A percentile compares a stretch with the other conserved stretches of the same genome.
phyloP scores from a whole-genome alignment of 2,797 vertebrate genomes.

The Danionella dracula region DNA sequence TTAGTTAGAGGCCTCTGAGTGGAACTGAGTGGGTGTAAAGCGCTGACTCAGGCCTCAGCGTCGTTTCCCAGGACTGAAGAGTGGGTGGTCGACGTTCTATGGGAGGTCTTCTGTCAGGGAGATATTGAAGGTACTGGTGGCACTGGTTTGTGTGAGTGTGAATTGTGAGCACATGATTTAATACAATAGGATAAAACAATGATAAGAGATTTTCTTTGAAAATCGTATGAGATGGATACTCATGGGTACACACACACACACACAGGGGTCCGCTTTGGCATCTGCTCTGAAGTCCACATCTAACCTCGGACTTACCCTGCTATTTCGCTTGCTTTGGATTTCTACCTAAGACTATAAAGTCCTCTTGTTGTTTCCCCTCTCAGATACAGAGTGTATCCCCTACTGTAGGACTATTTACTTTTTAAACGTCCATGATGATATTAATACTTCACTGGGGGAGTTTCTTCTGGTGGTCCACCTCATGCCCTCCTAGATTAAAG shows the following conservation, averaged over 20 bases:
- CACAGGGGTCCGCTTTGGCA: slow-evolving; percentile 22
- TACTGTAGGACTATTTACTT: slow-evolving; percentile 9
- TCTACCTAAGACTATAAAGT: slow-evolving; percentile 23
- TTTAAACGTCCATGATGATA: slow-evolving; percentile 60
- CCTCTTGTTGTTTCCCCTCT: slow-evolving; percentile 1
- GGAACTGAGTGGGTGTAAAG: neutral
- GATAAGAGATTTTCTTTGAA: no score
- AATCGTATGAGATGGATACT: no score
- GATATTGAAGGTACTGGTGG: slow-evolving; percentile 10
- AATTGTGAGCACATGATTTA: no score
- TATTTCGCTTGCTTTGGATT: slow-evolving; percentile 27
- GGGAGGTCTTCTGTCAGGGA: slow-evolving; percentile 14
- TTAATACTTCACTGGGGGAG: slow-evolving; percentile 56
- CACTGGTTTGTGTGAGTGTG: slow-evolving; percentile 12
- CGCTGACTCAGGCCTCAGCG: slow-evolving; percentile 2
- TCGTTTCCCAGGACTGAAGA: neutral
- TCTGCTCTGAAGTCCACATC: slow-evolving; percentile 26
- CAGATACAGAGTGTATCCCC: slow-evolving; percentile 22
- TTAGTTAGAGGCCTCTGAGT: slow-evolving; percentile 32
- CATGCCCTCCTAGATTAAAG: slow-evolving; percentile 47
- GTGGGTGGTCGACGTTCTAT: slow-evolving; percentile 14
- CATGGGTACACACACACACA: no score
- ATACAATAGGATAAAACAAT: no score
- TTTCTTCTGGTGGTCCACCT: slow-evolving; percentile 54
- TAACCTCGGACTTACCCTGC: slow-evolving; percentile 23